Conservation (phyloP, 2,797 vertebrate species). For the Notoglanidium macrostoma region DNA sequence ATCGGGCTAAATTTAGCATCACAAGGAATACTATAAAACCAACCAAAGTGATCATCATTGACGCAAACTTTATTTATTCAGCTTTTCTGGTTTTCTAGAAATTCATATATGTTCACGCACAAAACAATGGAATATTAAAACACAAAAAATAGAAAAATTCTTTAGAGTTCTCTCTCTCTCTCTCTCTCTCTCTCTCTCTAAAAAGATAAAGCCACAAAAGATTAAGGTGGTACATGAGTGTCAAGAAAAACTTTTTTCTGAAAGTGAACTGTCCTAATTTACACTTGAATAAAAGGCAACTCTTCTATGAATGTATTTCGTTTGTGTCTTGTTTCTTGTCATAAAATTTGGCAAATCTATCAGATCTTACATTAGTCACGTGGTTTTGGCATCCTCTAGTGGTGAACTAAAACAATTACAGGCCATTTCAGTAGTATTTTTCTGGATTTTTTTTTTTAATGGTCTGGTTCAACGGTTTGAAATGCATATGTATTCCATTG, state of each 20-base stretch:
- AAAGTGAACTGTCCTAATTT: neutral
- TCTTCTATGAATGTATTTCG: neutral
- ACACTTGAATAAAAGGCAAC: neutral
- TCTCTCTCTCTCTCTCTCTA: no score
- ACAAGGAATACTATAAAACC: conserved; percentile 67
- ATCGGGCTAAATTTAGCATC: conserved; percentile 74
- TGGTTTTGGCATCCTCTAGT: conserved; percentile 62
- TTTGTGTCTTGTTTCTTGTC: no score
- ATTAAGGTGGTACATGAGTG: neutral
- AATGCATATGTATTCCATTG: conserved; percentile 26
- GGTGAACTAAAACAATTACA: conserved; percentile 44
- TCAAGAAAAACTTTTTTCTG: neutral
- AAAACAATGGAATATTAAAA: neutral
- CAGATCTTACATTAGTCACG: neutral
- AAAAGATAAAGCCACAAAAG: neutral
- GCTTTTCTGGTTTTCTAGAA: neutral
- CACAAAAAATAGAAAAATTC: neutral
- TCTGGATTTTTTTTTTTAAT: neutral
- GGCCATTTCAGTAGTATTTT: neutral
- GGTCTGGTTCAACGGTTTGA: conserved; percentile 31
- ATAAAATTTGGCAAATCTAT: neutral
- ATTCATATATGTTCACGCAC: neutral
- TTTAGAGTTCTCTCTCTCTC: neutral
- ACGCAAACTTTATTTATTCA: neutral
- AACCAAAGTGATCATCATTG: neutral